These are phyloP conservation scores for Cylas formicarius DNA, from an alignment of 1,140 invertebrate species.

Conservation along the genomic window DNA sequence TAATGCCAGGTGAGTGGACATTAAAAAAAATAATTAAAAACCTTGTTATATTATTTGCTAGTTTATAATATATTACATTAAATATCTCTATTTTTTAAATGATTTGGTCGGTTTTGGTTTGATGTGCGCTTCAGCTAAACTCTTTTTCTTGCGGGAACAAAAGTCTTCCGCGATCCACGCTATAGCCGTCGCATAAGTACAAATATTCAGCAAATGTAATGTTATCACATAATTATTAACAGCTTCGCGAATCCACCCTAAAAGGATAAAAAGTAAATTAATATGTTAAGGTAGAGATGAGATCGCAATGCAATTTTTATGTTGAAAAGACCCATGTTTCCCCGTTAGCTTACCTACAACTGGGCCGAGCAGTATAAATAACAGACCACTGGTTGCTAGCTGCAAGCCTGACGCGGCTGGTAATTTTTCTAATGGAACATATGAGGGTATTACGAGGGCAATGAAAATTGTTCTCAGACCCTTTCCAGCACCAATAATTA, in stretches of 20 bases:
- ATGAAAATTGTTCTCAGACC: slow-evolving; percentile 59
- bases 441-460: slow-evolving; percentile 55
- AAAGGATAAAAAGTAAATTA: slow-evolving; percentile 22
- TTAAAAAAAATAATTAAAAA: no score
- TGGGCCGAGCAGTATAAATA: slow-evolving; percentile 50
- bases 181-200: slow-evolving; percentile 52
- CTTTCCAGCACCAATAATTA: slow-evolving; percentile 56
- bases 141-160: slow-evolving; percentile 3
- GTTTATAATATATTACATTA: no score
- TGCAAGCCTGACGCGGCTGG: slow-evolving; percentile 57
- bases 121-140: background rate
- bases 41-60: slow-evolving; percentile 6
- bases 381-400: slow-evolving; percentile 51
- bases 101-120: slow-evolving; percentile 14
- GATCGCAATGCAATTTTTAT: no score
- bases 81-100: no score
- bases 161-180: slow-evolving; percentile 48
- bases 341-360: slow-evolving; percentile 53
- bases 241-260: slow-evolving; percentile 53
- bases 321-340: background rate
- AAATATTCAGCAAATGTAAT: slow-evolving; percentile 55
- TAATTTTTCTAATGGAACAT: slow-evolving; percentile 54
- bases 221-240: slow-evolving; percentile 48
- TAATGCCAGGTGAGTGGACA: no score
- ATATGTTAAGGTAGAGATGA: background rate